Base-by-base conservation (phyloP, 37 sponge, comb jelly and placozoan species). In the Crambe crambe region DNA sequence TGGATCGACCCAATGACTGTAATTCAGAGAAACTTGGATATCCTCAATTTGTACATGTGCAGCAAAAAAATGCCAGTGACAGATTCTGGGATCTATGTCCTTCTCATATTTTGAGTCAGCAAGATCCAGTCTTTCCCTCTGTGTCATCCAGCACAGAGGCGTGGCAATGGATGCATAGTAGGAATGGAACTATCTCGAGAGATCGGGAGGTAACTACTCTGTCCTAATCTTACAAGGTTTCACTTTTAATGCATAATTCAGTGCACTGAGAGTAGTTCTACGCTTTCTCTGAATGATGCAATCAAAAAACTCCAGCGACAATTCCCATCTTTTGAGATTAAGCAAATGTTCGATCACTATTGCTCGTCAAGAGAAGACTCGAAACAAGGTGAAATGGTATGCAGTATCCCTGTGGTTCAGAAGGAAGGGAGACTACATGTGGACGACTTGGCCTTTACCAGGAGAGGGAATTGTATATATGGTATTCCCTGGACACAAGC, bases 401-500 rank as follows among this genome's bases (percentile, higher is more conserved):
- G 66, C 35, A 65, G 66, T 30, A 65, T 65, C 10, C 66, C 66
- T 30, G 66, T 30, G 9, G 5, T 65, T 3, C 31, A 17, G 35
- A 34, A 31, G 35, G 35, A 31, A 2, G 10, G 10, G 2, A 65
- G 30, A 34, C 17, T 65, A 3, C 15, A 5, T 31, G 66, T 65
- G 25, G 32, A 65, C 27, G 17, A 65, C 9, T 31, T 2, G 31
- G 23, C 61, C 23, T 21, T 20, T 60, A 5, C 23, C 17, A 3
- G 31, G 1, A 65, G 66, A 65, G 2, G 35, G 35, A 58, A 26
- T 58, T 23, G 59, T 26, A 4, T 23, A 23, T 65, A 30, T 47
- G 51, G 12, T 32, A 2, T 30, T 5, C 42, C 80, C 8, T 87
- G 87, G 87, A 74, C 54, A 61, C 82, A 87, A n/a, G 25, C 57